Percentiles rank a stretch among this genome's conserved stretches.
Evolutionary conservation across 2,888 invertebrate genomes (phyloP).

Genomic region (Thumatha senex): DNA sequence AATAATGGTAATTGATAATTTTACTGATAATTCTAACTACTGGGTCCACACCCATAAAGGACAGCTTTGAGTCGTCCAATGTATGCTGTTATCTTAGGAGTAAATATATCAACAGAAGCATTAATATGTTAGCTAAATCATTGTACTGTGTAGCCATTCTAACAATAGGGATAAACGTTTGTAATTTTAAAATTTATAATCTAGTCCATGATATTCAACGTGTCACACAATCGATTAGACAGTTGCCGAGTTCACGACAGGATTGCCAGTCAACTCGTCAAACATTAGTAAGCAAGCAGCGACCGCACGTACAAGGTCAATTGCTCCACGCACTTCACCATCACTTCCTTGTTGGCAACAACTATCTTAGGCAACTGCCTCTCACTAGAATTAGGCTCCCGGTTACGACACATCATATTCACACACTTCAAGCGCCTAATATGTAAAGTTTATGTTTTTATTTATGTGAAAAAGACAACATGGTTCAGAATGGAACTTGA

Average conservation of each 20-base stretch:
- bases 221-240: conserved; percentile 11
- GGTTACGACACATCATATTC: conserved; percentile 56
- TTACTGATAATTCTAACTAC: too few species aligned
- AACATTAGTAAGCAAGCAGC: conserved; percentile 60
- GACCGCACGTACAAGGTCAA: conserved; percentile 66
- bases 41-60: too few species aligned
- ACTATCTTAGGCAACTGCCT: conserved; percentile 67
- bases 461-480: too few species aligned
- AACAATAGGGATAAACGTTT: too few species aligned
- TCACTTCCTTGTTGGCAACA: conserved; percentile 76
- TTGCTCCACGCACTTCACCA: conserved; percentile 66
- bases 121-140: too few species aligned
- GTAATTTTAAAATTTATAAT: conserved; percentile 2
- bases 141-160: too few species aligned
- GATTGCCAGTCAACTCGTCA: conserved; percentile 39
- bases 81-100: too few species aligned
- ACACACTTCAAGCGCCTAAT: conserved; percentile 25
- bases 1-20: too few species aligned
- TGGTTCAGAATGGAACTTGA: too few species aligned
- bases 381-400: conserved; percentile 74
- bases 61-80: too few species aligned
- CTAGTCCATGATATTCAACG: conserved; percentile 20
- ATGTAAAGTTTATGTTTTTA: neutral
- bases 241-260: conserved; percentile 22
- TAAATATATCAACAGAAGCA: too few species aligned